Percentiles rank a stretch among this genome's conserved stretches.
These are phyloP conservation scores for Philypnodon macrostomus DNA, from an alignment of 2,797 vertebrate genomes.

Conservation along the genomic window DNA sequence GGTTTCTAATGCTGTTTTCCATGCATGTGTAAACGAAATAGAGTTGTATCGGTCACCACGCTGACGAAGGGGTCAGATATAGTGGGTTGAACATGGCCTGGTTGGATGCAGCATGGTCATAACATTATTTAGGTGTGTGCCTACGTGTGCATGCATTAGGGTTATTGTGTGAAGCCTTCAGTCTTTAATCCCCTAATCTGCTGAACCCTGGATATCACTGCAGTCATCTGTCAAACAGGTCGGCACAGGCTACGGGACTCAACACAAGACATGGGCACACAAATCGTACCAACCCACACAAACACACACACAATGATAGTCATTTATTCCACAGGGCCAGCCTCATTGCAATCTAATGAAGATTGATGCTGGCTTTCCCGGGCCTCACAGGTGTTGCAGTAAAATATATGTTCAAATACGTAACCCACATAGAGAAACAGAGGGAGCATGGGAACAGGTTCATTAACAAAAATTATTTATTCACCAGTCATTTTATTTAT, in stretches of 20 bases:
- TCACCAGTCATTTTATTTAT: slow-evolving; percentile 17
- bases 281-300: slow-evolving; percentile 8
- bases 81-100: too few relatives aligned
- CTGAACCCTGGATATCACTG: slow-evolving; percentile 77
- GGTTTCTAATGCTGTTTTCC: slow-evolving; percentile 56
- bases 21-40: slow-evolving; percentile 39
- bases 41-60: slow-evolving; percentile 12
- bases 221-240: slow-evolving; percentile 75
- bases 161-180: slow-evolving; percentile 75
- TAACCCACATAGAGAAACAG: slow-evolving; percentile 63
- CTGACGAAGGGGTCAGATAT: slow-evolving; percentile 32
- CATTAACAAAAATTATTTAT: slow-evolving; percentile 26
- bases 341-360: slow-evolving; percentile 78
- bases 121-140: too few relatives aligned
- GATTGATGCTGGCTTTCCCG: slow-evolving; percentile 69
- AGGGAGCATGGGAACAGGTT: slow-evolving; percentile 12
- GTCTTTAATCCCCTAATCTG: slow-evolving; percentile 80
- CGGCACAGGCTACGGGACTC: slow-evolving; percentile 52
- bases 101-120: too few relatives aligned
- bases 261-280: slow-evolving; percentile 20
- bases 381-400: slow-evolving; percentile 71
- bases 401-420: slow-evolving; percentile 64
- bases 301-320: slow-evolving; percentile 54
- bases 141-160: slow-evolving; percentile 56
- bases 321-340: slow-evolving; percentile 77